Percentiles rank a stretch among this genome's conserved stretches.
phyloP scores from a whole-genome alignment of 2,797 vertebrate genomes.

The Scolopax rusticola region DNA sequence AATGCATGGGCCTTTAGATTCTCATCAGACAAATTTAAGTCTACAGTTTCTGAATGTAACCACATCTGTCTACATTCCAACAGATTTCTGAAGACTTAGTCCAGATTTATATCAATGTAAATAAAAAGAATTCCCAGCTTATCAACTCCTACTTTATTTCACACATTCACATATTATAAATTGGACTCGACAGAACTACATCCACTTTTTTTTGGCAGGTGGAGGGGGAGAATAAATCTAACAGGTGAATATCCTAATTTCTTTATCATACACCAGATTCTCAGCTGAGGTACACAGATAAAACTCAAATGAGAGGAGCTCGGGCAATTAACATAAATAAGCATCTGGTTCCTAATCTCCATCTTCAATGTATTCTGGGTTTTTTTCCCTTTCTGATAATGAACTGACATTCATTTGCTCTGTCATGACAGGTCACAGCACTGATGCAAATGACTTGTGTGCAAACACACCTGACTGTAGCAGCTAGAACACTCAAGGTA shows the following conservation, averaged over 20 bases:
- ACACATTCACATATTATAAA: background rate
- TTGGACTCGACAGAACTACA: background rate
- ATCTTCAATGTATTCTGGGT: background rate
- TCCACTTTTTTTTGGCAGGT: background rate
- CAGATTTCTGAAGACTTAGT: background rate
- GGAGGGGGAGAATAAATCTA: background rate
- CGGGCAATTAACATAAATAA: background rate
- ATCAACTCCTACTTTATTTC: background rate
- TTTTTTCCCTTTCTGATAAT: background rate
- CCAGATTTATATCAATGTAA: background rate
- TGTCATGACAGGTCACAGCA: slow-evolving; percentile 33
- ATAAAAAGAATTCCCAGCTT: background rate
- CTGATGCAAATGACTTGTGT: slow-evolving; percentile 23
- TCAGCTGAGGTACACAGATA: background rate
- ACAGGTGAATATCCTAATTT: background rate
- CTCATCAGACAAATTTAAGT: background rate
- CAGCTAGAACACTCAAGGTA: background rate
- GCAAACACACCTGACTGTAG: slow-evolving; percentile 49
- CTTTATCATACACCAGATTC: background rate
- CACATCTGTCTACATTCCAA: background rate
- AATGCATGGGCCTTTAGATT: background rate
- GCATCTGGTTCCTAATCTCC: background rate
- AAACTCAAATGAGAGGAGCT: background rate
- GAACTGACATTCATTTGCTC: slow-evolving; percentile 44
- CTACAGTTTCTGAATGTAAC: background rate